Base-by-base conservation (phyloP, 2,888 invertebrate species). In the Melanostoma scalare region DNA sequence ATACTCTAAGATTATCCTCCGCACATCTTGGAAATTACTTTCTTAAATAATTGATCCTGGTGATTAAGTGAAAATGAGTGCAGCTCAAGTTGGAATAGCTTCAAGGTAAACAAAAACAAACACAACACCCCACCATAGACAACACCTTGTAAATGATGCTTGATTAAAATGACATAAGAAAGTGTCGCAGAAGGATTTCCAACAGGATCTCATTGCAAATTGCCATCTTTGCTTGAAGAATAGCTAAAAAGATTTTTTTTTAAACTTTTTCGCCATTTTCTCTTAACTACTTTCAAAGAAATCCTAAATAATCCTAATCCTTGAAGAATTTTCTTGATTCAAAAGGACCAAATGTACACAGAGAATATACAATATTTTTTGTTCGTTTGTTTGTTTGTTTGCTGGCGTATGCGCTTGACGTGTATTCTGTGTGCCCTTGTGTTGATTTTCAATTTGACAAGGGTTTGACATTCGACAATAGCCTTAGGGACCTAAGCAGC, bases 41-140 rank as follows among this genome's bases (percentile, higher is more conserved):
- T 84, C 79, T 79, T 84, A 79, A 84, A 84, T 84, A 84, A 84
- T 84, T 84, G 84, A 84, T 84, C 84, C 65, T 56, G 75, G 78
- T 79, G 84, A 79, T 84, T 84, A 84, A 61, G 78, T 65, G 73
- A 69, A 46, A 79, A 84, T 42, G 74, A 74, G 38, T 84, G 74
- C 74, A 79, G 33, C 56, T 63, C 52, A 78, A 53, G 68, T 71
- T 52, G 61, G 52, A 63, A 76, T 72, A 44, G 74, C 84, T 75
- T 56, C 75, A 75, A 84, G 84, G 84, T 79, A 79, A 79, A 53
- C 73, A 73, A 74, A 52, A 72, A 56, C 68, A 68, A 65, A 44
- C 72, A 61, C 10, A 50, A 58, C 33, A 38, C 63, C 20, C 20
- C 58, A 60, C 53, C 48, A 40, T 9, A 6, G 2, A 38, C 42